Evolutionary conservation across 2,797 vertebrate species (phyloP).

Genomic region (Corythornis leucogaster): DNA sequence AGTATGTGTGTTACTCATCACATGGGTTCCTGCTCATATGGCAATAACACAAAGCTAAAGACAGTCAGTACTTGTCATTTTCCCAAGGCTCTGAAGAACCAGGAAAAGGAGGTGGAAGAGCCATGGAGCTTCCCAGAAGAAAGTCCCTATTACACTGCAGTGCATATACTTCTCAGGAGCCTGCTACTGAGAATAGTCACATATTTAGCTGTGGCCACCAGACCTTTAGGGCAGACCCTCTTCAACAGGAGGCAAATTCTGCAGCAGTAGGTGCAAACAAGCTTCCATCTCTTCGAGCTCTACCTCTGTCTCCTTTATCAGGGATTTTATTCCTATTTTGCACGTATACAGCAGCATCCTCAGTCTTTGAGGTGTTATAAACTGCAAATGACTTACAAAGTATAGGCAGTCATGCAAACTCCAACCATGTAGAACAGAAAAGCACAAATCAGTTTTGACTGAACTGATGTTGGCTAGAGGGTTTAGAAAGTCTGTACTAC

Average conservation of each 20-base stretch:
- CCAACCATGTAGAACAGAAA: background rate
- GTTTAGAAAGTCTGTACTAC: background rate
- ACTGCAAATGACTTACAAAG: background rate
- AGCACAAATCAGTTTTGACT: background rate
- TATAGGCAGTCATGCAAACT: background rate
- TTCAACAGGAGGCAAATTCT: background rate
- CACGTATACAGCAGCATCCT: background rate
- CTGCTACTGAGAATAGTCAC: background rate
- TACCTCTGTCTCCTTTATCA: background rate
- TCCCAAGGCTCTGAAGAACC: background rate
- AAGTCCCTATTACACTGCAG: background rate
- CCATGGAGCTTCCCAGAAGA: background rate
- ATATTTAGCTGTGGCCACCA: background rate
- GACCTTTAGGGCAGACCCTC: background rate
- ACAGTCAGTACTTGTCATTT: background rate
- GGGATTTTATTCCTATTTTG: background rate
- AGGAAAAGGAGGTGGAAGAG: background rate
- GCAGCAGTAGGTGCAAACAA: background rate
- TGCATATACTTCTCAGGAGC: rapidly evolving
- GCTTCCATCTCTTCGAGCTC: background rate
- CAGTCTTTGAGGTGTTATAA: background rate
- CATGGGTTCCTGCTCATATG: background rate
- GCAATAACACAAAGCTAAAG: background rate
- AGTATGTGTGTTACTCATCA: background rate
- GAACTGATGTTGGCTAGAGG: background rate